Conservation (phyloP, 2,888 invertebrate species). For the Aspidiotus rigidus region DNA sequence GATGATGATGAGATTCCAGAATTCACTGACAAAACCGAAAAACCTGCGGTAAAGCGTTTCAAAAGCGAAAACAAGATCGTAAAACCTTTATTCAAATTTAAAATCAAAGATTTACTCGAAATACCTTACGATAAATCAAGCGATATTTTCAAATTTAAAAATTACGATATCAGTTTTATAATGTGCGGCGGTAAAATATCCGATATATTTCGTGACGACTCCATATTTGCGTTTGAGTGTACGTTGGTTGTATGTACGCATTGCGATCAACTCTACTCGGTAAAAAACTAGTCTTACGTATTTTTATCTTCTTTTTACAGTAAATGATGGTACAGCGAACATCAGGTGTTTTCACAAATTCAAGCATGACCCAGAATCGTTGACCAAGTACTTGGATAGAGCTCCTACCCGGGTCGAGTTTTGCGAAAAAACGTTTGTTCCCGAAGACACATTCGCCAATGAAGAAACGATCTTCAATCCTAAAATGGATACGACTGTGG, state of each 20-base stretch:
- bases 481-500: not conserved
- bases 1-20: slow-evolving; percentile 1
- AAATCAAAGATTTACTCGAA: slow-evolving; percentile 10
- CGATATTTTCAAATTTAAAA: slow-evolving; percentile 11
- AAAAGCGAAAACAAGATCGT: not conserved
- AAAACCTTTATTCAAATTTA: slow-evolving; percentile 22
- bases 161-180: slow-evolving; percentile 8
- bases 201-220: slow-evolving; percentile 18
- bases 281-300: not conserved
- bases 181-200: slow-evolving; percentile 23
- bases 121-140: slow-evolving; percentile 5
- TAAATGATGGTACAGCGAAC: slow-evolving; percentile 8
- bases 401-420: not conserved
- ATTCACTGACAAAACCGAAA: not conserved
- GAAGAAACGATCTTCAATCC: slow-evolving; percentile 3
- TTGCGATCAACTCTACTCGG: not conserved
- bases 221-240: slow-evolving; percentile 16
- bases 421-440: not conserved
- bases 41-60: not conserved
- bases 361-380: not conserved
- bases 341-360: slow-evolving; percentile 19
- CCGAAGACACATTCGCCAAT: not conserved
- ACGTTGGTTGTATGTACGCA: too few relatives aligned
- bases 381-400: not conserved
- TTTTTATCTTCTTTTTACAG: not conserved